Evolutionary conservation across 2,797 vertebrate species (phyloP).

Genomic region (Sciurus vulgaris): DNA sequence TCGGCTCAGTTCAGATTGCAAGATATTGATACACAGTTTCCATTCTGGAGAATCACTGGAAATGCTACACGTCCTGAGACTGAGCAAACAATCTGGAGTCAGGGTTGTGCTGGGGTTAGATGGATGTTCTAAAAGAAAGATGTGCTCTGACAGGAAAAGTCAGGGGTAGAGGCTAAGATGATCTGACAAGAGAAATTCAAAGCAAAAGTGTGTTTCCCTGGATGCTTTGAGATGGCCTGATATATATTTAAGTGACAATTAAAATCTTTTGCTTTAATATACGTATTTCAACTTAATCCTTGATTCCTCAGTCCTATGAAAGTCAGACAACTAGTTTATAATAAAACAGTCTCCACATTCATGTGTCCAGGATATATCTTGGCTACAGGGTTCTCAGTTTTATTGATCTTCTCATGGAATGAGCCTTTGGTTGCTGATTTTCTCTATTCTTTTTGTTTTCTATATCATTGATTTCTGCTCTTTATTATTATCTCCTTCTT

Average conservation of each 20-base stretch:
- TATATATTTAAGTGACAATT: not conserved
- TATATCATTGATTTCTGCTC: not conserved
- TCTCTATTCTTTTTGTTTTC: conserved; percentile 13
- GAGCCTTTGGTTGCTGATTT: conserved; percentile 22
- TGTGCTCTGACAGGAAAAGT: conserved; percentile 9
- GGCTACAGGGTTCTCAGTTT: not conserved
- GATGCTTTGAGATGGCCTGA: not conserved
- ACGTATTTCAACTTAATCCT: conserved; percentile 35
- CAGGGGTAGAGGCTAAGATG: not conserved
- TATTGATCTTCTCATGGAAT: conserved; percentile 26
- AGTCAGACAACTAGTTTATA: not conserved
- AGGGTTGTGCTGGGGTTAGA: not conserved
- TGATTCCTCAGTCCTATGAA: not conserved
- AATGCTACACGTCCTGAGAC: not conserved
- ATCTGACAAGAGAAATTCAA: conserved; percentile 45
- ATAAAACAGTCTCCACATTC: not conserved
- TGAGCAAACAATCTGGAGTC: not conserved
- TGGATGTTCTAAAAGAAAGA: not conserved
- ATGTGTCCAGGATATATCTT: not conserved
- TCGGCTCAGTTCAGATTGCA: not conserved
- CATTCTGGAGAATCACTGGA: not conserved
- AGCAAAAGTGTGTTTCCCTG: not conserved
- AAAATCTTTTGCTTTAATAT: conserved; percentile 51
- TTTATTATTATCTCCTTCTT: not conserved
- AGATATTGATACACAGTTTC: not conserved